phyloP scores from a whole-genome alignment of 2,113 vertebrate species.

The Prietella phreatophila region DNA sequence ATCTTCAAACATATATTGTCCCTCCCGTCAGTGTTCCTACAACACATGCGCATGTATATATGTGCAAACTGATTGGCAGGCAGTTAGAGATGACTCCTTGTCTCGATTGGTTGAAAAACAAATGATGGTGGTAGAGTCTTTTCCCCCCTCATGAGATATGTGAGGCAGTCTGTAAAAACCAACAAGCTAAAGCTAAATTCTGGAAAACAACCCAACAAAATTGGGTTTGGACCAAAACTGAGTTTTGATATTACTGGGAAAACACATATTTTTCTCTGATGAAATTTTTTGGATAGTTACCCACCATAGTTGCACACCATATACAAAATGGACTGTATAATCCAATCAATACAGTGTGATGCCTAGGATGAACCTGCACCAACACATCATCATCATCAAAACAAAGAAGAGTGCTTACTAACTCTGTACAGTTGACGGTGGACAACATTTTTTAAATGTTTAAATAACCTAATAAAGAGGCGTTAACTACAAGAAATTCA shows the following conservation, averaged over 20 bases:
- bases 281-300: neutral
- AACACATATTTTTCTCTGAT: neutral
- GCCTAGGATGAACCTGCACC: neutral
- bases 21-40: neutral
- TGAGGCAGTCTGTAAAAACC: neutral
- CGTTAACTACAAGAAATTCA: neutral
- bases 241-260: neutral
- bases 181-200: neutral
- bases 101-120: neutral
- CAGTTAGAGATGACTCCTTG: constrained; percentile 6
- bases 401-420: neutral
- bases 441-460: too few species aligned
- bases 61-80: constrained; percentile 6
- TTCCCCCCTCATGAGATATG: neutral
- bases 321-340: constrained; percentile 4
- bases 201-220: neutral
- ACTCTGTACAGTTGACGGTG: neutral
- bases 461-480: neutral
- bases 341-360: neutral
- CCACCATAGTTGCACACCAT: too few species aligned
- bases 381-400: neutral
- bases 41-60: neutral
- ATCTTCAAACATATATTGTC: neutral
- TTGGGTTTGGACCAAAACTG: neutral
- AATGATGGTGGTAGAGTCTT: constrained; percentile 5